phyloP scores from a whole-genome alignment of 1,140 invertebrate genomes.

The Helicorthomorpha holstii region DNA sequence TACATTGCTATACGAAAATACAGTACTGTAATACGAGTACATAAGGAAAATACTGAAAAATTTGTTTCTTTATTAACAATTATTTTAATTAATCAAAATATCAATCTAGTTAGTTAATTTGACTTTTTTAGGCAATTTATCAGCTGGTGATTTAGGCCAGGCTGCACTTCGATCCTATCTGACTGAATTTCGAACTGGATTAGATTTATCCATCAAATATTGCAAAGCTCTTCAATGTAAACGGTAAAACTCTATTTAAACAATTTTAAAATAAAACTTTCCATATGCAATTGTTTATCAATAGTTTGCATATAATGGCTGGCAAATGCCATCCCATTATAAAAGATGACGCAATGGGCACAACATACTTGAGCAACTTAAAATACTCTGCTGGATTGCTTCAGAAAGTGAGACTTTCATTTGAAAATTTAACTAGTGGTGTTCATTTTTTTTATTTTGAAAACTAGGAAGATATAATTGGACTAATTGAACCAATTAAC shows the following conservation, averaged over 20 bases:
- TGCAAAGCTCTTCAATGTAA: conserved; percentile 59
- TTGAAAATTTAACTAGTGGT: too few species aligned
- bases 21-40: too few species aligned
- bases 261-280: background rate
- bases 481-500: conserved; percentile 81
- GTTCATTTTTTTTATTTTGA: too few species aligned
- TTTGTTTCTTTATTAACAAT: too few species aligned
- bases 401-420: background rate
- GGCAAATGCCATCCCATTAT: background rate
- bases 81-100: too few species aligned
- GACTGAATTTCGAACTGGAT: conserved; percentile 48
- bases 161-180: conserved; percentile 59
- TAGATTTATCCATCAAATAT: conserved; percentile 55
- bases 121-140: conserved; percentile 34
- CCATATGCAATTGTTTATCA: background rate
- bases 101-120: too few species aligned
- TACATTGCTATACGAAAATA: too few species aligned
- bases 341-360: background rate
- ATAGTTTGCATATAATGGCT: background rate
- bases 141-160: conserved; percentile 57
- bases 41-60: too few species aligned
- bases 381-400: background rate
- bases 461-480: conserved; percentile 44
- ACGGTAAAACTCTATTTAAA: conserved; percentile 33
- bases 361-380: background rate